Percentiles rank a stretch among this genome's conserved stretches.
phyloP scores from a whole-genome alignment of 2,888 invertebrate species.

The Cactoblastis cactorum region DNA sequence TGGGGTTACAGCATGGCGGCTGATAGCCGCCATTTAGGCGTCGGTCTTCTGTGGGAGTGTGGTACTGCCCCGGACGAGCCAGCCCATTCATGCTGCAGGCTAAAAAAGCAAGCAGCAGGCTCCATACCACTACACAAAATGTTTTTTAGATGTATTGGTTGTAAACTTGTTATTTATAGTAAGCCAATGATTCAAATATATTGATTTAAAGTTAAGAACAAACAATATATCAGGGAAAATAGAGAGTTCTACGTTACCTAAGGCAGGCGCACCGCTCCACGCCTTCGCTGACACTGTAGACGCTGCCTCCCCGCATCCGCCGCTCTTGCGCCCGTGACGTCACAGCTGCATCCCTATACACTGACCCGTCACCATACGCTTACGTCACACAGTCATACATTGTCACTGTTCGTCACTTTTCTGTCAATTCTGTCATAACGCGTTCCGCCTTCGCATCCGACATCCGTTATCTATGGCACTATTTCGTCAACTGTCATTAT shows the following conservation, averaged over 20 bases:
- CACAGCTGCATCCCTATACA: conserved; percentile 49
- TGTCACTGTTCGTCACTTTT: conserved; percentile 12
- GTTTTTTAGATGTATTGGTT: too few relatives aligned
- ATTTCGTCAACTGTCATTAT: conserved; percentile 9
- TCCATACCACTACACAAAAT: too few relatives aligned
- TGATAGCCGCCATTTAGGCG: too few relatives aligned
- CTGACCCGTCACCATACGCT: conserved; percentile 9
- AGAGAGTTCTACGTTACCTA: conserved; percentile 40
- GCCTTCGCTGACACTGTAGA: conserved; percentile 73
- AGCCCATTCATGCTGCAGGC: too few relatives aligned
- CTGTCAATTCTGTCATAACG: conserved; percentile 19
- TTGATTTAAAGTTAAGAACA: too few relatives aligned
- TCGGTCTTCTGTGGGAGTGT: too few relatives aligned
- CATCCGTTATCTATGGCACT: conserved; percentile 13
- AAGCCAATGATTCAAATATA: too few relatives aligned
- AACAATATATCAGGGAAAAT: neutral
- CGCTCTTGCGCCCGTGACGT: conserved; percentile 44
- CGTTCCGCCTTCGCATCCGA: conserved; percentile 30
- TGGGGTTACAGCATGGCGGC: too few relatives aligned
- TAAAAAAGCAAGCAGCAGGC: too few relatives aligned
- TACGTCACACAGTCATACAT: conserved; percentile 12
- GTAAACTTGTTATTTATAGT: too few relatives aligned
- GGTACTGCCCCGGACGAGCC: too few relatives aligned
- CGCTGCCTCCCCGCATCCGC: conserved; percentile 74
- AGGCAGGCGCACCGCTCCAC: conserved; percentile 72